phyloP scores from a whole-genome alignment of 2,888 invertebrate species.

The Dynastes maya region DNA sequence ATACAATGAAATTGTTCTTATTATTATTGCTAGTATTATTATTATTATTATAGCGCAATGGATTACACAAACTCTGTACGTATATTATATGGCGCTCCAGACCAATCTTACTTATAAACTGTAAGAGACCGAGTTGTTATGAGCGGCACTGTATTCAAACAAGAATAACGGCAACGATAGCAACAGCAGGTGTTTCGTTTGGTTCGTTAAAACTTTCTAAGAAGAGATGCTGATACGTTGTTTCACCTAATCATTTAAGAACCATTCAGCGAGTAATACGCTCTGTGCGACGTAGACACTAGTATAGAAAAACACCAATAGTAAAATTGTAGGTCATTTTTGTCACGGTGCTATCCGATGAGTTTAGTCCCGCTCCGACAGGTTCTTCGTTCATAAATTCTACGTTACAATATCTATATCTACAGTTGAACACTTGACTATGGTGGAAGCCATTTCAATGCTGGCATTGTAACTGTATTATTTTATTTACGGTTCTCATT shows the following conservation, averaged over 20 bases:
- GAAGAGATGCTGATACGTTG: slow-evolving; percentile 30
- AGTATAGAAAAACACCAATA: slow-evolving; percentile 58
- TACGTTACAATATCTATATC: slow-evolving; percentile 17
- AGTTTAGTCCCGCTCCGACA: slow-evolving; percentile 49
- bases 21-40: no score
- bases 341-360: slow-evolving; percentile 55
- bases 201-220: slow-evolving; percentile 35
- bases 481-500: no score
- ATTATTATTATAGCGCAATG: no score
- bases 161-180: slow-evolving; percentile 6
- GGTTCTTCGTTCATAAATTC: slow-evolving; percentile 32
- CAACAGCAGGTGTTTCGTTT: slow-evolving; percentile 33
- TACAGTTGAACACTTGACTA: not conserved
- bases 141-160: not conserved
- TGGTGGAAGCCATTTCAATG: not conserved
- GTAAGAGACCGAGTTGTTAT: no score
- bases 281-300: not conserved
- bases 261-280: slow-evolving; percentile 12
- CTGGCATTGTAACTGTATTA: no score
- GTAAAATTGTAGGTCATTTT: slow-evolving; percentile 61
- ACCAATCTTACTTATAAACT: no score
- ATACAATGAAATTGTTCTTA: no score
- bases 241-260: slow-evolving; percentile 16
- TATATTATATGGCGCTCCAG: no score
- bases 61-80: no score